A percentile compares a stretch with the other conserved stretches of the same genome.
Conservation (phyloP, 2,888 invertebrate species). For the Coelopa pilipes region DNA sequence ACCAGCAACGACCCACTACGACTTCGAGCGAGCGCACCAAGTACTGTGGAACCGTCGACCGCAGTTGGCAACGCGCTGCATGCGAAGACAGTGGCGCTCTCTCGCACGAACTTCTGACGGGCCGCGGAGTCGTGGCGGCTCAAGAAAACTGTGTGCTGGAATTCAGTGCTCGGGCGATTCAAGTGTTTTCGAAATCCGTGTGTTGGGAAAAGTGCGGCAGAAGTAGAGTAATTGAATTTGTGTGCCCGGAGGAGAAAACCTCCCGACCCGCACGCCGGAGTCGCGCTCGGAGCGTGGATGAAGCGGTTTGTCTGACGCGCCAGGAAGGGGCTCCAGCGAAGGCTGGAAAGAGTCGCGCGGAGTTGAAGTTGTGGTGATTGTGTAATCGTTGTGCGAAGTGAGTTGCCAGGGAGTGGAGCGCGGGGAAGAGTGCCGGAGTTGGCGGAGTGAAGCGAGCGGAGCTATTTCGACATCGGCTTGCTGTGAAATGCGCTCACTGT, state of each 20-base stretch:
- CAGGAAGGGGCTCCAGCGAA: background rate
- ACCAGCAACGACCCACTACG: background rate
- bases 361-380: background rate
- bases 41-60: background rate
- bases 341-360: background rate
- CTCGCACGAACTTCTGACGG: background rate
- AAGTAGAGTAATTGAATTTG: background rate
- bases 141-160: no score
- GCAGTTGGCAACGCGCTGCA: slow-evolving; percentile 44
- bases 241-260: background rate
- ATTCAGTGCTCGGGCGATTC: no score
- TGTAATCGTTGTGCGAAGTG: no score
- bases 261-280: background rate
- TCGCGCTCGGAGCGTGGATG: background rate
- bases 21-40: slow-evolving; percentile 12
- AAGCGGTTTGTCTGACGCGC: background rate
- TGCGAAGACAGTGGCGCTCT: slow-evolving; percentile 35
- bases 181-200: slow-evolving; percentile 1
- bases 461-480: background rate
- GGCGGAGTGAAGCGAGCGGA: background rate
- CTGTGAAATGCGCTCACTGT: no score
- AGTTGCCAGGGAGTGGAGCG: background rate
- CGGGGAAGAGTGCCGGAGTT: background rate
- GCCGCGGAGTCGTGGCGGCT: no score
- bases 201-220: background rate